Evolutionary conservation across 1,140 invertebrate genomes (phyloP).

Genomic region (Drosophila pallidifrons): DNA sequence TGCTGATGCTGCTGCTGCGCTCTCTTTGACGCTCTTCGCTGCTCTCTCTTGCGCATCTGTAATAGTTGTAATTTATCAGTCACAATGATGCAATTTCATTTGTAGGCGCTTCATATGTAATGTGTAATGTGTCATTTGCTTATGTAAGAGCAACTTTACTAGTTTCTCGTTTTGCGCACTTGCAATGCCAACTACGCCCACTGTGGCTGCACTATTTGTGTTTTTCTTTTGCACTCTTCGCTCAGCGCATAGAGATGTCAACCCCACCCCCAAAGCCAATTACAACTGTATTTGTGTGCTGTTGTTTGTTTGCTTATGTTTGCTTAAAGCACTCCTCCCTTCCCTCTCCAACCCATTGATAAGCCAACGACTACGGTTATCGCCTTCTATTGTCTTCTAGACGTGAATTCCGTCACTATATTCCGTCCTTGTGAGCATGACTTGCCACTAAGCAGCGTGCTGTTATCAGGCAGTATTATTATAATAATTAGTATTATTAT

Average conservation of each 20-base stretch:
- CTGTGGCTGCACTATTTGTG: neutral
- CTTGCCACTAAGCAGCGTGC: constrained; percentile 5
- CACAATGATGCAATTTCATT: constrained; percentile 35
- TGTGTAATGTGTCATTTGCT: neutral
- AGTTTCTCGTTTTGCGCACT: neutral
- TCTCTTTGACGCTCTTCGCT: constrained; percentile 1
- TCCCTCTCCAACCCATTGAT: neutral
- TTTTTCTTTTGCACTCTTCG: neutral
- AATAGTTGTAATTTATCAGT: constrained; percentile 24
- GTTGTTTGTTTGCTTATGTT: neutral
- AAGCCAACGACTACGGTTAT: constrained; percentile 4
- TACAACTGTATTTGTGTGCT: neutral
- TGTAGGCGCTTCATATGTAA: too few relatives aligned
- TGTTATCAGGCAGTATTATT: constrained; percentile 4
- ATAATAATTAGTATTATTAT: constrained; percentile 21
- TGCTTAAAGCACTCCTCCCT: neutral
- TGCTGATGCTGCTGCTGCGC: constrained; percentile 2
- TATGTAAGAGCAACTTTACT: neutral
- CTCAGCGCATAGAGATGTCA: neutral
- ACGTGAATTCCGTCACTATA: neutral
- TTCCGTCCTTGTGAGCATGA: constrained; percentile 39
- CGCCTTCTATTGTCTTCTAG: constrained; percentile 33
- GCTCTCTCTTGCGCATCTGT: constrained; percentile 13
- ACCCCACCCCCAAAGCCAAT: neutral
- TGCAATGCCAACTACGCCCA: neutral